Base-by-base conservation (phyloP, 2,888 invertebrate genomes). In the Lasius platythorax region DNA sequence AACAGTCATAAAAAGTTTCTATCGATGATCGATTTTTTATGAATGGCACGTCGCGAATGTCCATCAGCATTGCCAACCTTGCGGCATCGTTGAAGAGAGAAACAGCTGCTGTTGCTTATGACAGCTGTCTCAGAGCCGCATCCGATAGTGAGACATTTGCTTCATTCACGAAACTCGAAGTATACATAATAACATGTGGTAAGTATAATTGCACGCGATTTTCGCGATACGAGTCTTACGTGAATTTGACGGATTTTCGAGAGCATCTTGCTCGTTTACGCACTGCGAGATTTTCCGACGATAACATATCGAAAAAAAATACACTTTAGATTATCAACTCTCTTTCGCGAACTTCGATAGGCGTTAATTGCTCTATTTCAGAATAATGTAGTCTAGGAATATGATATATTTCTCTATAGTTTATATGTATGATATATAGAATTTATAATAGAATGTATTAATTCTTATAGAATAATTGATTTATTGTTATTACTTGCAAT, bases 41-140 rank as follows among this genome's bases (percentile, higher is more conserved):
- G 28, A 73, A 30, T 61, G 74, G 43, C 15, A 15, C 15, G 12
- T 23, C n/a, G 58, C 58, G 37, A 40, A 12, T 23, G n/a, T 40
- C 23, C 23, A 23, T 58, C 50, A 37, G 76, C 5, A 50, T 50
- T 76, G 67, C 76, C 76, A 76, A 76, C 76, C 18, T 66, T 37
- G 46, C 30, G 33, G 18, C 18, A 15, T 15, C 33, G 23, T 37
- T 11, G 61, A 74, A 30, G 18, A 40, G 18, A 61, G 43, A n/a
- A 76, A 64, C 76, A 76, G 76, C 76, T 76, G 76, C 46, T 75
- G n/a, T 33, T 63, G 64, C 37, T 37, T 11, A 64, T 64, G 64
- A 76, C 76, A 76, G 76, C 76, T 76, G 76, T 76, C 67, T 53
- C 30, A 40, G 28, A 50, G 18, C 63, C 40, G 56, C 28, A 12